Base-by-base conservation (phyloP, 2,888 invertebrate species). In the Prenolepis imparis region DNA sequence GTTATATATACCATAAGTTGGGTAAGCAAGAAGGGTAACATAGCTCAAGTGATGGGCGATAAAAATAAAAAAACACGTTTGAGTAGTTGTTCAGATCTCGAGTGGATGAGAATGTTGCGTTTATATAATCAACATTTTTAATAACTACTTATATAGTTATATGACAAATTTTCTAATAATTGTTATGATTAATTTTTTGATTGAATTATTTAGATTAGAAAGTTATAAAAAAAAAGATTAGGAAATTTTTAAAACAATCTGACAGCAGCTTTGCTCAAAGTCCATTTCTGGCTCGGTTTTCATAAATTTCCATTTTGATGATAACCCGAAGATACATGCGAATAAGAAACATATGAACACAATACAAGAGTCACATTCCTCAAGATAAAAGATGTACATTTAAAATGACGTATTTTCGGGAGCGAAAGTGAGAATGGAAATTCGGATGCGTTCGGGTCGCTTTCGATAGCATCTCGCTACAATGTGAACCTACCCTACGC, bases 401-500 rank as follows among this genome's bases (percentile, higher is more conserved):
- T 80, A 48, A 80, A 80, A 80, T 12, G 32, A 12, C 32, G 12
- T 41, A 78, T 72, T 80, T 72, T 32, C 18, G 39, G 18, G 63
- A 61, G 59, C 21, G 18, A 87, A 72, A 84, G 82, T 64, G 84
- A 66, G 81, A 70, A 74, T 61, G 70, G 82, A 82, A 67, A 81
- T 82, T 52, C 21, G 24, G 68, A 18, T 21, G 55, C 39, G 64
- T 63, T 75, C 28, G 83, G 80, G 87, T 41, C 39, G 28, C 91
- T 92, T 86, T 41, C 86, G 87, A 90, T 88, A 86, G 85, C 86
- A 87, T 88, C 52, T 52, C 84, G 87, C 84, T 73, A 84, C 83
- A 72, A 82, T 87, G 32, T 57, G n/a, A 70, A 70, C 83, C 86
- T 83, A 81, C 87, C 85, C 89, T 77, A 66, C 78, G 84, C 84